Evolutionary conservation across 1,140 invertebrate species (phyloP).

Genomic region (Zaprionus inermis): DNA sequence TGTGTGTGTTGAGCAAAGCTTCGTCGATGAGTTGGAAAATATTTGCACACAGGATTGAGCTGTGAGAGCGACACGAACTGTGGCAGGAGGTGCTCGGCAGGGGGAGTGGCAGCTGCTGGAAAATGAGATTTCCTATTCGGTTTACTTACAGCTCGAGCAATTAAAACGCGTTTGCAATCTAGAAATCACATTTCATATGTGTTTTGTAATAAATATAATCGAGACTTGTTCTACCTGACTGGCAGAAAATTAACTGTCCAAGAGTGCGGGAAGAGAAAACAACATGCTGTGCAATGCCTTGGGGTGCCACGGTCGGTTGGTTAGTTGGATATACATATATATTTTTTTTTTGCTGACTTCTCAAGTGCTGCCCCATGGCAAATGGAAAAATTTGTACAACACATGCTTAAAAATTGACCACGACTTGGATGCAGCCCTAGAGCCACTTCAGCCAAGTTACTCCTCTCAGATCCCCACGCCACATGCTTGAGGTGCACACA

Average conservation of each 20-base stretch:
- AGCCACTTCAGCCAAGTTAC: constrained; percentile 16
- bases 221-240: constrained; percentile 51
- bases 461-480: not conserved
- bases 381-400: constrained; percentile 68
- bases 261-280: not conserved
- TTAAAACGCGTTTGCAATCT: constrained; percentile 59
- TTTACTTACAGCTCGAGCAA: constrained; percentile 46
- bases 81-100: not conserved
- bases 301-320: constrained; percentile 52
- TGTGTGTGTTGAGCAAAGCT: constrained; percentile 31
- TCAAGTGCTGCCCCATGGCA: constrained; percentile 60
- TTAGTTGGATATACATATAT: constrained; percentile 24
- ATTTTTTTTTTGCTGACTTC: constrained; percentile 49
- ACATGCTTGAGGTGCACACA: not conserved
- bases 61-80: constrained; percentile 13
- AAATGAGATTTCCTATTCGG: constrained; percentile 35
- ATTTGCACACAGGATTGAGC: constrained; percentile 15
- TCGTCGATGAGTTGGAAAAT: constrained; percentile 51
- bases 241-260: constrained; percentile 66
- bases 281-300: constrained; percentile 41
- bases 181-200: constrained; percentile 57
- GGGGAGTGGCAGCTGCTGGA: not conserved
- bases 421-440: constrained; percentile 26
- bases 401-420: constrained; percentile 77
- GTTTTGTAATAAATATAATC: constrained; percentile 17